Conservation (phyloP, 2,113 vertebrate genomes). For the Cynoglossus semilaevis region DNA sequence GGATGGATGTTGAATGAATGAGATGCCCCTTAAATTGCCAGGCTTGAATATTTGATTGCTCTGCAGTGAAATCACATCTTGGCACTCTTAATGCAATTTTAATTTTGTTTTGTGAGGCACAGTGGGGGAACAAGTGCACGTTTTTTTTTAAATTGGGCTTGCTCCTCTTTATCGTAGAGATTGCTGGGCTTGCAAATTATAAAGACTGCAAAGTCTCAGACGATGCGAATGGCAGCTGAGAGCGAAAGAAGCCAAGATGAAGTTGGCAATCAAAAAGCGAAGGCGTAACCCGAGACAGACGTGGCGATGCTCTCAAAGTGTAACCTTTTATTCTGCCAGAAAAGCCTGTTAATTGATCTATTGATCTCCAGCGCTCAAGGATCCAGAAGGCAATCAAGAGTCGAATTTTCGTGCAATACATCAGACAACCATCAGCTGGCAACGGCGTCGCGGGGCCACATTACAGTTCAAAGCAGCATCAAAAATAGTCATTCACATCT, state of each 20-base stretch:
- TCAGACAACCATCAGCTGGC: slow-evolving; percentile 78
- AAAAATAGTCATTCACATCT: slow-evolving; percentile 83
- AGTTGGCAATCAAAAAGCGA: slow-evolving; percentile 80
- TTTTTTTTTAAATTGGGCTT: slow-evolving; percentile 58
- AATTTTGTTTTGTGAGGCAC: slow-evolving; percentile 78
- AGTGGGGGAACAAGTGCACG: slow-evolving; percentile 62
- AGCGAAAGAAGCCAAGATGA: slow-evolving; percentile 75
- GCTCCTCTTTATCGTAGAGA: slow-evolving; percentile 65
- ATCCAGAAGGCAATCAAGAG: slow-evolving; percentile 80
- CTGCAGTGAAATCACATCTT: slow-evolving; percentile 79
- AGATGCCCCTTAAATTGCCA: slow-evolving; percentile 77
- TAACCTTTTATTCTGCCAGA: slow-evolving; percentile 78
- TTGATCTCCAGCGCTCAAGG: slow-evolving; percentile 78
- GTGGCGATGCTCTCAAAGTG: slow-evolving; percentile 74
- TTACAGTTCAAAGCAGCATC: slow-evolving; percentile 77
- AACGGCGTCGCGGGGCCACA: slow-evolving; percentile 68
- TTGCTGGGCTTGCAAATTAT: slow-evolving; percentile 74
- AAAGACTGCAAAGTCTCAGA: slow-evolving; percentile 75
- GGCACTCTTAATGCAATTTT: slow-evolving; percentile 78
- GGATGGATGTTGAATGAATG: slow-evolving; percentile 76
- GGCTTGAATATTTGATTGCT: slow-evolving; percentile 81
- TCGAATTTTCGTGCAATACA: slow-evolving; percentile 73
- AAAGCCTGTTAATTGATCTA: slow-evolving; percentile 79
- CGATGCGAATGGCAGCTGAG: slow-evolving; percentile 72
- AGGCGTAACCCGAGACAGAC: slow-evolving; percentile 79